Base-by-base conservation (phyloP, 2,888 invertebrate genomes). In the Nemapogon koenigi region DNA sequence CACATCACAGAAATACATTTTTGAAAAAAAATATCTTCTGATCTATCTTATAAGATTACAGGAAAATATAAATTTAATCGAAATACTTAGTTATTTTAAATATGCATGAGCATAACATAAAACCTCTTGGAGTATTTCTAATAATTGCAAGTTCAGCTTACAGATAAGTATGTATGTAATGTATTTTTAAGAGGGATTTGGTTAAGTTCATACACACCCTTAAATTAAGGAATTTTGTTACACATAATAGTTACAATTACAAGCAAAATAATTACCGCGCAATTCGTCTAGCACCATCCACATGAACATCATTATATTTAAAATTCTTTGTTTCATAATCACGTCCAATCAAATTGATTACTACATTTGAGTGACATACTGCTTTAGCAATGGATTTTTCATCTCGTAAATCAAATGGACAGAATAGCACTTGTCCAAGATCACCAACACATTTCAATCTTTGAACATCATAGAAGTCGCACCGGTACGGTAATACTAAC, bases 311-410 rank as follows among this genome's bases (percentile, higher is more conserved):
- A 39, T 89, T 73, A 57, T 86, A 95, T 38, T 81, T 86, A 55
- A 88, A 99, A 65, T 95, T 95, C 71, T 84, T 89, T 0, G 98
- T 98, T 66, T 96, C 94, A 82, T 87, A 93, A 50, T 95, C 92
- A 26, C 91, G 82, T 3, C 98, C 97, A 45, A 99, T 83, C 41
- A 97, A 79, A 66, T 99, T 99, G 47, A 99, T 87, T 1, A 98
- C 99, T 37, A 98, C 94, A 78, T 98, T 97, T 1, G 98, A 98
- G 75, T 99, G 91, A 57, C 90, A 90, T 26, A 99, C 86, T 7
- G 90, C 88, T 53, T 88, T 89, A 2, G 83, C 81, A 49, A 99
- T 89, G 1, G 92, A 87, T 25, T 89, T 89, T 46, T 96, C 93
- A 79, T 98, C 95, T 27, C 83, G 72, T 30, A 98, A 58, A 55